Evolutionary conservation across 2,797 vertebrate genomes (phyloP), one percentile per base, ranked within the genome.

Genomic region (Nothura maculosa): DNA sequence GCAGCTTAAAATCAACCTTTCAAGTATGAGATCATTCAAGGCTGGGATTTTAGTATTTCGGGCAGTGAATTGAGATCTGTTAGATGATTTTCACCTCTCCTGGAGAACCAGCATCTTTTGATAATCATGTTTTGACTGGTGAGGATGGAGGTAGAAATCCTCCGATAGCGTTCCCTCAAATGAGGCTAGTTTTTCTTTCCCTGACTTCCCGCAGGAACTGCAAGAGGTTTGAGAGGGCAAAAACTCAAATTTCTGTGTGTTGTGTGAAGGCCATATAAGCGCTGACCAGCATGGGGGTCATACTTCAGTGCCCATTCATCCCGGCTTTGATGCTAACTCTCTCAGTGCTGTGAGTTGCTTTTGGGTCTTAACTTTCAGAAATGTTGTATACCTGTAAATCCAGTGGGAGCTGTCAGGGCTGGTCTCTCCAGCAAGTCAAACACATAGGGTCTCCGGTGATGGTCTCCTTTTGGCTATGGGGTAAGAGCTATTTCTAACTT

Each of bases 221-320:
- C 0, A 0, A 30, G 25, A 74, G 27, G 48, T 2, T 16, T 1
- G 2, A 7, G 6, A 32, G 11, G 10, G 27, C 69, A 32, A 47
- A 60, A 69, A n/a, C 18, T 12, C 13, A 16, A 10, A 13, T 68
- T 91, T 40, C 11, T 4, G 45, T 75, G 19, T 48, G 30, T 12
- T 1, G 1, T 2, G 6, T n/a, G 30, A n/a, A n/a, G 54, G 54
- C 18, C 19, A 21, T 20, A 30, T 27, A 9, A 52, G 36, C 9
- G 24, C 27, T 52, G 34, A 30, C 19, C 50, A 22, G 20, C 27
- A 40, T 18, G 15, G 13, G 32, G 36, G 34, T 20, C 19, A 54
- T 21, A 36, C 47, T 21, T 20, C 10, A 25, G 48, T 40, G 67
- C 20, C 50, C 36, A 10, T 36, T n/a, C 1, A 1, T 40, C 24